Base-by-base conservation (phyloP, 2,113 vertebrate species). In the Corythornis madagascariensis region DNA sequence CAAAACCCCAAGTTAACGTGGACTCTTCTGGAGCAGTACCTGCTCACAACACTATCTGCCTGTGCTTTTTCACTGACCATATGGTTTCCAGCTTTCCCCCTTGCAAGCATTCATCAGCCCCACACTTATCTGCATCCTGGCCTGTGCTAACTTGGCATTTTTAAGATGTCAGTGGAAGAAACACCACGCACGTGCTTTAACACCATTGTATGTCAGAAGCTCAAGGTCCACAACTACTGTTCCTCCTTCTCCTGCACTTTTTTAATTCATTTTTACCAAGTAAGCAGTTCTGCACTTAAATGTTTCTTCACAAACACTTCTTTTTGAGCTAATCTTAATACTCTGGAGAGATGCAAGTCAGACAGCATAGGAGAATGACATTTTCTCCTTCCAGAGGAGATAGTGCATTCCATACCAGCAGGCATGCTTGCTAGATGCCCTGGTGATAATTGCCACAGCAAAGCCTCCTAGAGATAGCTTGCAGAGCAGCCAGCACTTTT, bases 11-110 rank as follows among this genome's bases (percentile, higher is more conserved):
- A 6, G 6, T 35, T 7, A 16, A 7, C 1, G 0, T 31, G 19
- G 55, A 13, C 26, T 61, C 50, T 33, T 4, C n/a, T 57, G 77
- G 28, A 79, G 10, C 47, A 63, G 31, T 11, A 75, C 70, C 79
- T 77, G 31, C 47, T 16, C 2, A 1, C 31, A 25, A 6, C 0
- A 0, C 43, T 31, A 7, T 16, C 26, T 0, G 7, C 38, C 84
- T n/a, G 63, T 9, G 0, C 14, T 13, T n/a, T 11, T 28, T 47
- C 17, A 45, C 5, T 17, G 33, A 15, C 67, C 69, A 13, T 31
- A 2, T 65, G 83, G 29, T n/a, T 85, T 81, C 86, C 86, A 86
- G 70, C 50, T 28, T 69, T 38, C 57, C 50, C 64, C 65, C 2
- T 0, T 20, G 31, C 38, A 38, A 40, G 28, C 76, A 38, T 21